Percentiles rank a stretch among this genome's conserved stretches.
Conservation (phyloP, 2,113 vertebrate genomes). For the Salvelinus namaycush region DNA sequence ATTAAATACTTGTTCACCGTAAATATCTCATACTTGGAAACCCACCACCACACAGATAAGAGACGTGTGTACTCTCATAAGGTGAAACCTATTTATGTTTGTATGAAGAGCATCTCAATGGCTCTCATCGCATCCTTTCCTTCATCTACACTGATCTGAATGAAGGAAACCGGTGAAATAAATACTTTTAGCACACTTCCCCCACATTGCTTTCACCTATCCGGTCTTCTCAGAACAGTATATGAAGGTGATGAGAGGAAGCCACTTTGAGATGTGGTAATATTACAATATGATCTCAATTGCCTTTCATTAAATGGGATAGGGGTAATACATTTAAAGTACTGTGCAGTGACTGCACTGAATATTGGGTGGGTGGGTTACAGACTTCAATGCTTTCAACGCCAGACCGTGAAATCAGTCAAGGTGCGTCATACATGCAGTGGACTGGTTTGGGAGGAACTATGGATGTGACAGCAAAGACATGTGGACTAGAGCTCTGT, state of each 20-base stretch:
- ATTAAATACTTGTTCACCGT: background rate
- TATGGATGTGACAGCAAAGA: background rate
- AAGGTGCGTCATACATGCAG: background rate
- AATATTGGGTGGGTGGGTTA: background rate
- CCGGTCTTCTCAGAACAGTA: background rate
- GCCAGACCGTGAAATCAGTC: background rate
- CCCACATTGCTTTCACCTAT: background rate
- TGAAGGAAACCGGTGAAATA: background rate
- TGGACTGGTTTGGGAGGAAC: background rate
- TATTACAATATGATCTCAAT: background rate
- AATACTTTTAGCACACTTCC: background rate
- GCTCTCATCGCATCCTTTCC: background rate
- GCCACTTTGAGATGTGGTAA: background rate
- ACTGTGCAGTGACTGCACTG: background rate
- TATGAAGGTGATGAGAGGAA: background rate
- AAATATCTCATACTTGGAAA: background rate
- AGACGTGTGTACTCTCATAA: background rate
- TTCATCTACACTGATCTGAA: background rate
- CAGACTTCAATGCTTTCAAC: background rate
- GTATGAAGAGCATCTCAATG: background rate
- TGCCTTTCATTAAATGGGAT: too few species aligned
- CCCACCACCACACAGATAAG: background rate
- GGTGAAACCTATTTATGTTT: background rate
- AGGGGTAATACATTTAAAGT: too few species aligned
- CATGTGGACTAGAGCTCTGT: background rate